A percentile compares a stretch with the other conserved stretches of the same genome.
phyloP scores from a whole-genome alignment of 2,113 vertebrate genomes.

The Dendropsophus ebraccatus region DNA sequence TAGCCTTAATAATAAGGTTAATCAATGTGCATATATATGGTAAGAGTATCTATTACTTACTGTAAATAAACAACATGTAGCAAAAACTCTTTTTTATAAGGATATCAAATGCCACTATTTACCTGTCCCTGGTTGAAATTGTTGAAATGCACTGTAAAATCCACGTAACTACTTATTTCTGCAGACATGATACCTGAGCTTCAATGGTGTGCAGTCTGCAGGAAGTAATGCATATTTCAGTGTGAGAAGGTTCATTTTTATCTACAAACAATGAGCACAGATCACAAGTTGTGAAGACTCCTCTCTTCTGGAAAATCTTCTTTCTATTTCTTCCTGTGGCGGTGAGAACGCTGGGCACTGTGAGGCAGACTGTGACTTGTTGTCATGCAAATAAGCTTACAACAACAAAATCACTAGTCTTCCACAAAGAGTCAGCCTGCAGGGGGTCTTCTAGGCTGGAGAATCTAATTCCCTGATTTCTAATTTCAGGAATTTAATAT shows the following conservation, averaged over 20 bases:
- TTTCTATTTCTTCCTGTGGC: neutral
- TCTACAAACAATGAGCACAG: neutral
- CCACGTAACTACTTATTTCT: neutral
- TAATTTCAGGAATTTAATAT: neutral
- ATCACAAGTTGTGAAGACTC: neutral
- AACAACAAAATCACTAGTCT: conserved; percentile 92
- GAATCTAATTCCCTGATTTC: neutral
- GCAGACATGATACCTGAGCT: neutral
- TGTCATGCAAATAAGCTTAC: conserved; percentile 73
- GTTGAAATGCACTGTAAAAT: neutral
- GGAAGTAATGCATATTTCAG: conserved; percentile 19
- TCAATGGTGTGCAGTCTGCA: neutral
- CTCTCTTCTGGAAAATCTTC: conserved; percentile 15
- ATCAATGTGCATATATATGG: neutral
- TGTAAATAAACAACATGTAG: neutral
- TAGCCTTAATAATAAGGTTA: no score
- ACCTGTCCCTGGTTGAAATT: neutral
- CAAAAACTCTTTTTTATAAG: neutral
- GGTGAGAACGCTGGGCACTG: conserved; percentile 62
- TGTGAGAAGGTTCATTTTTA: conserved; percentile 21
- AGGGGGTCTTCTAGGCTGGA: neutral
- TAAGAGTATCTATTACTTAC: neutral
- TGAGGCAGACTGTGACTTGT: conserved; percentile 85
- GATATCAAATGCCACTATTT: neutral
- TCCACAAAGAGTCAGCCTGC: conserved; percentile 72